Evolutionary conservation across 2,797 vertebrate species (phyloP).

Genomic region (Gymnothorax reevesii): DNA sequence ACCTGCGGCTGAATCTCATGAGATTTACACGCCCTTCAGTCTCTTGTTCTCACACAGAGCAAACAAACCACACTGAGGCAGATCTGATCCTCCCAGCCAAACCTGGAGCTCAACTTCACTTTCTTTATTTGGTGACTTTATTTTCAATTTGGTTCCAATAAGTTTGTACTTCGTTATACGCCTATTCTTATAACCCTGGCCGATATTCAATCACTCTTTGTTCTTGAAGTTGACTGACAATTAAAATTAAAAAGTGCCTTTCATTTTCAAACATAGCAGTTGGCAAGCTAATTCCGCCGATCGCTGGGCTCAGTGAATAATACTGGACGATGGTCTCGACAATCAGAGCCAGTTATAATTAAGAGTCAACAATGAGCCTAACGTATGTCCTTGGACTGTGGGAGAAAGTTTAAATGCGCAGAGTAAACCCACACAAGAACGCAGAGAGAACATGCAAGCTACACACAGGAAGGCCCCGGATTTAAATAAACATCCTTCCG

Average conservation of each 20-base stretch:
- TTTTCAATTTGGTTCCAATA: neutral
- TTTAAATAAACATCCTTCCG: too few relatives aligned
- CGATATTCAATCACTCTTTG: neutral
- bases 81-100: neutral
- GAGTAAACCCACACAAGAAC: too few relatives aligned
- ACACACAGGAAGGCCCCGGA: too few relatives aligned
- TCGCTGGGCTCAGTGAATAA: neutral
- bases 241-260: neutral
- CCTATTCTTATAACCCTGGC: constrained; percentile 2
- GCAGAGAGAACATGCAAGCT: too few relatives aligned
- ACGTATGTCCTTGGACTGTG: too few relatives aligned
- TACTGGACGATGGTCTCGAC: neutral
- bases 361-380: too few relatives aligned
- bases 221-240: neutral
- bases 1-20: too few relatives aligned
- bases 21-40: neutral
- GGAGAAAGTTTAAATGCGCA: too few relatives aligned
- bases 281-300: neutral
- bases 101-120: neutral
- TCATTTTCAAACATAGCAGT: neutral
- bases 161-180: neutral
- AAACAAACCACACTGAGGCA: neutral
- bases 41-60: neutral
- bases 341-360: neutral
- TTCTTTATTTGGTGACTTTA: neutral